Evolutionary conservation across 2,888 invertebrate species (phyloP).

Genomic region (Diplazon laetatorius): DNA sequence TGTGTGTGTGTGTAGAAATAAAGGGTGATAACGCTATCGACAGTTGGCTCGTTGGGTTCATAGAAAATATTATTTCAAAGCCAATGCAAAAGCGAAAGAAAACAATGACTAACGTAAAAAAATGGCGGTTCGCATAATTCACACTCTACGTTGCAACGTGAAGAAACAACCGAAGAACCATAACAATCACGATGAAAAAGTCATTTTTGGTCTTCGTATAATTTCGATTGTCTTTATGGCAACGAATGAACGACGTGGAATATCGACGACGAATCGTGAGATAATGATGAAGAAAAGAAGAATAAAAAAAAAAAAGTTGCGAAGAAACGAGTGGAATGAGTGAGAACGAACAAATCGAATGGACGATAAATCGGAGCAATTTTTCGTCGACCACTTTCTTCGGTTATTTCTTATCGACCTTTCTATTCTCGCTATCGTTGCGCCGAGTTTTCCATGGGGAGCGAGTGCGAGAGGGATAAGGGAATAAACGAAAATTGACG

Average conservation of each 20-base stretch:
- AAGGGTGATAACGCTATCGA: neutral
- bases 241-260: too few relatives aligned
- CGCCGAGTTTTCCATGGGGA: slow-evolving; percentile 63
- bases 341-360: slow-evolving; percentile 59
- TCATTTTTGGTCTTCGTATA: neutral
- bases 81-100: too few relatives aligned
- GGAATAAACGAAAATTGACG: slow-evolving; percentile 70
- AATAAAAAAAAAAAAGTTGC: slow-evolving; percentile 20
- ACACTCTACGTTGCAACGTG: too few relatives aligned
- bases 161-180: too few relatives aligned
- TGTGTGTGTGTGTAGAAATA: slow-evolving; percentile 11
- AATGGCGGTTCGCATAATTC: too few relatives aligned
- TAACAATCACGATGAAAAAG: slow-evolving; percentile 25
- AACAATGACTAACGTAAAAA: too few relatives aligned
- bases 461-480: slow-evolving; percentile 24
- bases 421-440: slow-evolving; percentile 66
- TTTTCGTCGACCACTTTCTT: slow-evolving; percentile 41
- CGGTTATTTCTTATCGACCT: slow-evolving; percentile 58
- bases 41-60: slow-evolving; percentile 10
- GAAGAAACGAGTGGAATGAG: slow-evolving; percentile 47
- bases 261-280: too few relatives aligned
- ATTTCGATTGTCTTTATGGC: too few relatives aligned
- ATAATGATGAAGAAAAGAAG: too few relatives aligned
- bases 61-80: slow-evolving; percentile 41
- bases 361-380: slow-evolving; percentile 64